A percentile compares a stretch with the other conserved stretches of the same genome.
Conservation (phyloP, 2,888 invertebrate genomes). For the Nephrotoma guestfalica region DNA sequence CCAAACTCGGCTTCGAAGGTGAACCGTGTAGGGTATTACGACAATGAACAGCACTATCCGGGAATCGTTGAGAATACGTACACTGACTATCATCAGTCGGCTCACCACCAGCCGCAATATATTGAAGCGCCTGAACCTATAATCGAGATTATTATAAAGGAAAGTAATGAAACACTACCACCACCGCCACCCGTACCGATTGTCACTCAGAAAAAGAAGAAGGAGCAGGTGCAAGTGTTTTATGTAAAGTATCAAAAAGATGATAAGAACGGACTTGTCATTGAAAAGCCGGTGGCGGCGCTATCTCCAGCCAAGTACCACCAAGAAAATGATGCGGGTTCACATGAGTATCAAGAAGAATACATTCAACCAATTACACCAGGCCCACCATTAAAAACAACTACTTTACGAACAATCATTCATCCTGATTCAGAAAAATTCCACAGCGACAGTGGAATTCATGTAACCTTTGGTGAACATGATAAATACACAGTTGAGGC, state of each 20-base stretch:
- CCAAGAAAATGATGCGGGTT: slow-evolving; percentile 42
- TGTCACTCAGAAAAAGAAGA: slow-evolving; percentile 42
- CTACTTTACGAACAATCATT: slow-evolving; percentile 70
- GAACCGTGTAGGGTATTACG: background rate
- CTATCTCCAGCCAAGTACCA: slow-evolving; percentile 54
- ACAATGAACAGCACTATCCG: background rate
- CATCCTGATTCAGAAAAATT: slow-evolving; percentile 75
- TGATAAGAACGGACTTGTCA: slow-evolving; percentile 55
- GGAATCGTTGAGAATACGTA: background rate
- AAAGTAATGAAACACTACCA: slow-evolving; percentile 69
- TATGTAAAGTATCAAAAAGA: slow-evolving; percentile 85
- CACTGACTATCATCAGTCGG: slow-evolving; percentile 20
- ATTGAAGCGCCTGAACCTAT: slow-evolving; percentile 76
- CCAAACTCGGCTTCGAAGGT: background rate
- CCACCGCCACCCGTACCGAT: slow-evolving; percentile 37
- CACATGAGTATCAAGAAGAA: slow-evolving; percentile 25
- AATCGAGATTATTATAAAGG: slow-evolving; percentile 83
- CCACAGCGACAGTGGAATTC: slow-evolving; percentile 65
- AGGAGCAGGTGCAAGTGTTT: slow-evolving; percentile 80
- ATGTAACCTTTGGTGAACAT: slow-evolving; percentile 60
- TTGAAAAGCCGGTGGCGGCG: slow-evolving; percentile 69
- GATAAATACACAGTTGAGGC: slow-evolving; percentile 34
- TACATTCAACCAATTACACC: slow-evolving; percentile 33
- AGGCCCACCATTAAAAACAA: slow-evolving; percentile 45
- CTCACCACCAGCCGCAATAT: slow-evolving; percentile 35